Evolutionary conservation across 2,888 invertebrate species (phyloP).

Genomic region (Acheta domesticus): DNA sequence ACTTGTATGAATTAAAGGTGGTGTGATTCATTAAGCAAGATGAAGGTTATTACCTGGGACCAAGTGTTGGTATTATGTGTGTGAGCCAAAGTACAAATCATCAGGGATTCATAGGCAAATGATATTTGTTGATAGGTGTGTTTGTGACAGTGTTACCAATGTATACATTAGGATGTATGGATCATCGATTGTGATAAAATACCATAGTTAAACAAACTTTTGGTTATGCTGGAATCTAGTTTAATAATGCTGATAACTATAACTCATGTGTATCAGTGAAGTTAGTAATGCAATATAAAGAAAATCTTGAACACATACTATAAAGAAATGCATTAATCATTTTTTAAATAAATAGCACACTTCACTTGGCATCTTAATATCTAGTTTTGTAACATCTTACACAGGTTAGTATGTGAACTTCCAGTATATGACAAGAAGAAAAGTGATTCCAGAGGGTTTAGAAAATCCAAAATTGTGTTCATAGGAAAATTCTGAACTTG

Average conservation of each 20-base stretch:
- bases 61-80: background rate
- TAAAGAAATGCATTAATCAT: too few relatives aligned
- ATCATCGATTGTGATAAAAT: background rate
- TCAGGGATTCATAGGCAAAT: conserved; percentile 4
- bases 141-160: background rate
- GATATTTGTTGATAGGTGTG: background rate
- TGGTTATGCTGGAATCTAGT: background rate
- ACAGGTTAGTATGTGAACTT: too few relatives aligned
- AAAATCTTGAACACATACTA: too few relatives aligned
- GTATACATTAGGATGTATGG: background rate
- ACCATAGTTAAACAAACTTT: background rate
- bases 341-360: too few relatives aligned
- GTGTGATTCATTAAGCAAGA: background rate
- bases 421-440: too few relatives aligned
- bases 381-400: too few relatives aligned
- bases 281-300: too few relatives aligned
- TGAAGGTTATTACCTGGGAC: conserved; percentile 9
- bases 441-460: too few relatives aligned
- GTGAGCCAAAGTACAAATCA: background rate
- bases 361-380: too few relatives aligned
- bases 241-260: background rate
- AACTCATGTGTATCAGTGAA: background rate
- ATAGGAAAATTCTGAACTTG: too few relatives aligned
- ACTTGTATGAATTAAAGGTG: too few relatives aligned
- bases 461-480: too few relatives aligned